These are phyloP conservation scores for Cylloceria caligata DNA, from an alignment of 2,888 invertebrate species.

Conservation along the genomic window DNA sequence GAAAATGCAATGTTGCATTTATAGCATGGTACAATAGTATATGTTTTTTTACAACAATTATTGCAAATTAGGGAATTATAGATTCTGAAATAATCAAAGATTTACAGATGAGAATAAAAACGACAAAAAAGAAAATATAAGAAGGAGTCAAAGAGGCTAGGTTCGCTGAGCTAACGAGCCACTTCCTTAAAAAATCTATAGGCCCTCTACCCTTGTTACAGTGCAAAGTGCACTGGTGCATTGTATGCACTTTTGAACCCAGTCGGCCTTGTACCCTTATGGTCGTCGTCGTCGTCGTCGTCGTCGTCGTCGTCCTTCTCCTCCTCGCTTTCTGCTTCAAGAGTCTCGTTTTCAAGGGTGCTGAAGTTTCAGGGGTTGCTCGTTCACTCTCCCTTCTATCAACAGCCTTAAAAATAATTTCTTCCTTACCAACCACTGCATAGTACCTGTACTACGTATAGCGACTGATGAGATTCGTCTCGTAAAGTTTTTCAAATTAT, in stretches of 20 bases:
- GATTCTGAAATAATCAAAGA: neutral
- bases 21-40: neutral
- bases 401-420: constrained; percentile 16
- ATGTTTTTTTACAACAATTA: neutral
- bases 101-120: constrained; percentile 5
- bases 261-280: constrained; percentile 35
- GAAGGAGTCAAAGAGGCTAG: constrained; percentile 27
- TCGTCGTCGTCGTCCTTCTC: no score
- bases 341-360: constrained; percentile 14
- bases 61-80: neutral
- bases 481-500: constrained; percentile 33
- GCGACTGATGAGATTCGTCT: constrained; percentile 25
- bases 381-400: constrained; percentile 18
- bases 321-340: constrained; percentile 9
- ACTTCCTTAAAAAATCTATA: constrained; percentile 30
- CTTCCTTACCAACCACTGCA: constrained; percentile 58
- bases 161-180: constrained; percentile 27
- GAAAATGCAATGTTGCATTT: no score
- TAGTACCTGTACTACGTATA: constrained; percentile 17
- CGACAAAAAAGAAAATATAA: constrained; percentile 4
- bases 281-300: constrained; percentile 2
- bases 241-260: constrained; percentile 38
- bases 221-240: neutral
- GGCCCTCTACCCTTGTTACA: constrained; percentile 1
- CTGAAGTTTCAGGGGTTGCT: constrained; percentile 35